Evolutionary conservation across 2,113 vertebrate genomes (phyloP).

Genomic region (Pogona vitticeps): DNA sequence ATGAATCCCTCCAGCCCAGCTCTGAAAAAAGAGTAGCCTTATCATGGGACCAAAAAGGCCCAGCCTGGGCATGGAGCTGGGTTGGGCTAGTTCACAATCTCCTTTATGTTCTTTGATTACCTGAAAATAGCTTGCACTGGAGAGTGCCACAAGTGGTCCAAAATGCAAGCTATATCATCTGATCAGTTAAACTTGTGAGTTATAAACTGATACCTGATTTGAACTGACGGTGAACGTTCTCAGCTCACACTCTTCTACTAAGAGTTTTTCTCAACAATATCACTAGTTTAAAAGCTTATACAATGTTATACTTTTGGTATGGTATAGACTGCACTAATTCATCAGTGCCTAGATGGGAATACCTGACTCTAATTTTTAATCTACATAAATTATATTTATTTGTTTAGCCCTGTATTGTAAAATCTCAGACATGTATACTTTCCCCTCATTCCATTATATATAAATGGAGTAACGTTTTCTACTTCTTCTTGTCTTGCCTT

Average conservation of each 20-base stretch:
- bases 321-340: neutral
- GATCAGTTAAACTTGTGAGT: too few relatives aligned
- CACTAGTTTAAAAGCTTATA: neutral
- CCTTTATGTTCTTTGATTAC: too few relatives aligned
- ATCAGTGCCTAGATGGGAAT: neutral
- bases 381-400: neutral
- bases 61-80: too few relatives aligned
- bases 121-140: too few relatives aligned
- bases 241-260: too few relatives aligned
- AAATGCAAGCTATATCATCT: too few relatives aligned
- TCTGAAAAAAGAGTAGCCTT: too few relatives aligned
- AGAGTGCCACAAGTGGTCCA: too few relatives aligned
- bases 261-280: neutral
- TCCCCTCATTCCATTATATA: neutral
- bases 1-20: too few relatives aligned
- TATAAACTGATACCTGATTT: neutral
- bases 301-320: neutral
- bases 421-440: neutral
- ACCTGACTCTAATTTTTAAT: neutral
- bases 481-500: neutral
- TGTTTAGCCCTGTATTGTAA: neutral
- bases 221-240: neutral
- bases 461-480: neutral
- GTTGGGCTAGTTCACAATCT: too few relatives aligned
- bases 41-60: too few relatives aligned